These are phyloP conservation scores for Microchirus variegatus DNA, from an alignment of 2,797 vertebrate genomes.

Conservation along the genomic window DNA sequence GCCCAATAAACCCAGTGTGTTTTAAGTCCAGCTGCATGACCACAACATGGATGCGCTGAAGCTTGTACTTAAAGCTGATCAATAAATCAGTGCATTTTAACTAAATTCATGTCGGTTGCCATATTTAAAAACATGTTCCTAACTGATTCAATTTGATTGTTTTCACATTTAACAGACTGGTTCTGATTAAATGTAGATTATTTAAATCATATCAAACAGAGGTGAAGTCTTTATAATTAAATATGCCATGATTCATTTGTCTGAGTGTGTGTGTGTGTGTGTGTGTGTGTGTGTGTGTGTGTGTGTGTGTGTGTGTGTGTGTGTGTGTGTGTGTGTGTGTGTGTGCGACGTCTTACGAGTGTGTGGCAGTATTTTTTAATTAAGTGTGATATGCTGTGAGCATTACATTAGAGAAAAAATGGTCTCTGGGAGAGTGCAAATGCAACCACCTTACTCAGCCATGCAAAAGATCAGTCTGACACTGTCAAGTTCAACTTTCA, in stretches of 20 bases:
- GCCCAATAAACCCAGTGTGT: too few relatives aligned
- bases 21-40: too few relatives aligned
- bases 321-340: slow-evolving; percentile 23
- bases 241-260: slow-evolving; percentile 5
- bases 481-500: slow-evolving; percentile 48
- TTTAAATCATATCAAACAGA: too few relatives aligned
- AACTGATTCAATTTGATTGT: too few relatives aligned
- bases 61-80: too few relatives aligned
- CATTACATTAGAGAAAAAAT: slow-evolving; percentile 35
- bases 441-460: slow-evolving; percentile 62
- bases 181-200: too few relatives aligned
- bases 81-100: too few relatives aligned
- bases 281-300: slow-evolving; percentile 23
- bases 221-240: background rate
- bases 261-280: slow-evolving; percentile 12
- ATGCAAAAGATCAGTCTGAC: slow-evolving; percentile 63
- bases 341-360: slow-evolving; percentile 22
- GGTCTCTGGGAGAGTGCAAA: slow-evolving; percentile 48
- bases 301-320: slow-evolving; percentile 23
- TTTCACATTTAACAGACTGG: too few relatives aligned
- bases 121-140: too few relatives aligned
- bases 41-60: too few relatives aligned
- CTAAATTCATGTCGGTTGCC: too few relatives aligned
- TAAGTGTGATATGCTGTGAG: slow-evolving; percentile 42
- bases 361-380: slow-evolving; percentile 55